Evolutionary conservation across 2,888 invertebrate species (phyloP), one percentile per base, ranked within the genome.

Genomic region (Leptopterna dolabrata): DNA sequence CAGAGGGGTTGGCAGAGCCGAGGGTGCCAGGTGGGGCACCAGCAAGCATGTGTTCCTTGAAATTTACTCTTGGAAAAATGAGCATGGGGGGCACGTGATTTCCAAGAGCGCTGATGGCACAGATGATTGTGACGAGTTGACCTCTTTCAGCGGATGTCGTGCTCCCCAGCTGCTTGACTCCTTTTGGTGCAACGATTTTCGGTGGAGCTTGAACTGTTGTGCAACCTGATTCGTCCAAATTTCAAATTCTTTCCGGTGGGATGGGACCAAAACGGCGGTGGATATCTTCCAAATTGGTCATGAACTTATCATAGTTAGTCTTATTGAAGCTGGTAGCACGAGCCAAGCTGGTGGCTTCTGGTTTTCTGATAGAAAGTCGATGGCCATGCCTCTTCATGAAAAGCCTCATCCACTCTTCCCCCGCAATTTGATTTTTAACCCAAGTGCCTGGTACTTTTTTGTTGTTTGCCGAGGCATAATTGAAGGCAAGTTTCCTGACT

Each of bases 1-100:
- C 90, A 47, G 89, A 90, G 16, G 76, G 71, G 89, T 91, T 90
- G n/a, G 88, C 88, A 30, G 51, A 83, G 45, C 91, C 91, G 30
- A 76, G 51, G 83, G 88, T 89, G n/a, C 90, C 90, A 70, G 87
- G 30, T 51, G 91, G 91, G 13, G 90, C 91, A 83, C 90, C 90
- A 4, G 88, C 89, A 24, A 91, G 87, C 87, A 91, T 91, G 86
- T 91, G 90, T 9, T 70, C 55, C 78, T 88, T 87, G 82, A 87
- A 90, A n/a, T 90, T 86, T 7, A 89, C 89, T 29, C 90, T 85
- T 9, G 90, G 90, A 76, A 90, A 90, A n/a, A 91, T 87, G 70
- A 91, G 89, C 30, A 89, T 87, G n/a, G n/a, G n/a, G n/a, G n/a
- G n/a, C n/a, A n/a, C n/a, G n/a, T n/a, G n/a, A n/a, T n/a, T n/a